These are phyloP conservation scores for Lichenostomus cassidix DNA, from an alignment of 2,113 vertebrate genomes.

Conservation along the genomic window DNA sequence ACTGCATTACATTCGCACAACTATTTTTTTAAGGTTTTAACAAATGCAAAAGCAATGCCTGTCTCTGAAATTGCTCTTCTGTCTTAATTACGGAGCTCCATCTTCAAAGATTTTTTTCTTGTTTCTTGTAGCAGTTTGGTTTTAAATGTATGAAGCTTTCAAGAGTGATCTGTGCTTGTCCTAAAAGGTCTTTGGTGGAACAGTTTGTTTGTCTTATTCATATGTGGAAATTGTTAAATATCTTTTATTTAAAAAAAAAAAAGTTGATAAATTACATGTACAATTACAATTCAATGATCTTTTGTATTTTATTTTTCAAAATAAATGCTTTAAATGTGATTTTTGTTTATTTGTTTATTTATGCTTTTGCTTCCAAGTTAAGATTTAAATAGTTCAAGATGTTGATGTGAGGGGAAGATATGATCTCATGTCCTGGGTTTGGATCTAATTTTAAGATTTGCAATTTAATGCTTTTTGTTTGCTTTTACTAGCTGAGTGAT, in stretches of 20 bases:
- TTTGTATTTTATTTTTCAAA: conserved; percentile 89
- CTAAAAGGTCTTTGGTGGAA: conserved; percentile 29
- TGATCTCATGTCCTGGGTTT: background rate
- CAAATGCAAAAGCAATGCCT: background rate
- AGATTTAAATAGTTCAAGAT: background rate
- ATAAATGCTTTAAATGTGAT: conserved; percentile 82
- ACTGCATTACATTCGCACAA: background rate
- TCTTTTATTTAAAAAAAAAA: conserved; percentile 75
- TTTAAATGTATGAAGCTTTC: background rate
- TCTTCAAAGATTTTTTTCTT: background rate
- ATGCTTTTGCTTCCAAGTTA: background rate
- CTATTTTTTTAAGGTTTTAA: background rate
- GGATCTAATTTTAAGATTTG: background rate
- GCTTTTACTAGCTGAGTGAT: background rate
- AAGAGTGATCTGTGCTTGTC: conserved; percentile 36
- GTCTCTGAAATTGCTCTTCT: background rate
- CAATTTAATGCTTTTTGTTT: background rate
- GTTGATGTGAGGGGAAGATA: background rate
- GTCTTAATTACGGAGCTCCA: background rate
- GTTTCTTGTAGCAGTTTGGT: background rate
- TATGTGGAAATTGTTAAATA: conserved; percentile 67
- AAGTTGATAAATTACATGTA: conserved; percentile 67
- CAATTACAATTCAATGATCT: conserved; percentile 76
- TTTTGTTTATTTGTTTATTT: background rate
- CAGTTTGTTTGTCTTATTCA: conserved; percentile 55